Evolutionary conservation across 2,888 invertebrate species (phyloP), one percentile per base, ranked within the genome.

Genomic region (Xestia rhomboidea): DNA sequence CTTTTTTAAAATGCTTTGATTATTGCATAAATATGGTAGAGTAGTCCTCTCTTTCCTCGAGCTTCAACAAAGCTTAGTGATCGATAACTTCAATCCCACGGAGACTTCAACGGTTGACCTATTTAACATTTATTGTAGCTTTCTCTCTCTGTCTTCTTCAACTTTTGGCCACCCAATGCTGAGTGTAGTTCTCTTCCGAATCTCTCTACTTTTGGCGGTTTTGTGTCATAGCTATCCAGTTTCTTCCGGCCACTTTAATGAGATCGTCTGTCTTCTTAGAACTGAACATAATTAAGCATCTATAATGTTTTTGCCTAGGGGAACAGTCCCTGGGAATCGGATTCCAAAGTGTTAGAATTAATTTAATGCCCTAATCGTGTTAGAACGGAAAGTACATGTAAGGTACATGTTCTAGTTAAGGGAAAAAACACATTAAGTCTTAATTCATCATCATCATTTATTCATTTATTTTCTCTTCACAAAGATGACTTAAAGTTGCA

Each of bases 71-170:
- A 63, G 24, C 38, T 27, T n/a, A 10, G 8, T 54, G 38, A 41
- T 60, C 27, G 34, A 63, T 63, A 64, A 57, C 27, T 57, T 57
- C 3, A 74, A 21, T 68, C 30, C 41, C 18, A 34, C 64, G 41
- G 60, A 81, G 64, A 57, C 13, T 34, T 78, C n/a, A 68, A 74
- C 63, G 18, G 27, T 63, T 68, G 75, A 49, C 63, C 34, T 64
- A 68, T 64, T 68, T 64, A 46, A 44, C 4, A 49, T 63, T 81
- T 68, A 63, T 67, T 49, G 68, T 63, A 81, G 46, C 38, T 63
- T 27, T 15, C 18, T 54, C 24, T 57, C 6, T 27, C 18, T 49
- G 34, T 41, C 41, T 41, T 60, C 30, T 60, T 30, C 27, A 30
- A 60, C 7, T 8, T 57, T 57, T 57, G 27, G 57, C 27, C 15